These are phyloP conservation scores for Coenonympha arcania DNA, from an alignment of 2,888 invertebrate species.

Conservation along the genomic window DNA sequence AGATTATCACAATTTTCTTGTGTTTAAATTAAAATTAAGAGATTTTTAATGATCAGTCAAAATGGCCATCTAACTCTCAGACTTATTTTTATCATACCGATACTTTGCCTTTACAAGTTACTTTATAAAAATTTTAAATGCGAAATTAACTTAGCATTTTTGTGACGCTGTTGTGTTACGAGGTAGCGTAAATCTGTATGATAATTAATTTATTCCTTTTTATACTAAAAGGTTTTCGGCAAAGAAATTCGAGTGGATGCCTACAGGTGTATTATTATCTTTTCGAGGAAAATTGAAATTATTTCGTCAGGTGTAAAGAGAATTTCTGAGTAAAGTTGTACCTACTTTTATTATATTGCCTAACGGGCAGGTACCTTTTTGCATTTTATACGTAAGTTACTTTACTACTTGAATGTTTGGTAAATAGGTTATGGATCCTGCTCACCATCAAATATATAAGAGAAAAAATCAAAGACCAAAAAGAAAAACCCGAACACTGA, in stretches of 20 bases:
- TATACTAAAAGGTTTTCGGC: background rate
- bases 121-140: constrained; percentile 34
- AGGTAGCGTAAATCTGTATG: constrained; percentile 7
- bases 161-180: constrained; percentile 8
- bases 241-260: background rate
- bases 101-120: constrained; percentile 18
- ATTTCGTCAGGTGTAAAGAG: background rate
- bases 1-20: too few species aligned
- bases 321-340: background rate
- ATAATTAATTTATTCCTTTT: constrained; percentile 8
- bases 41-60: too few species aligned
- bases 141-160: constrained; percentile 23
- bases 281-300: background rate
- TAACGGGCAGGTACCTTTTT: background rate
- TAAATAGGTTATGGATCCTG: too few species aligned
- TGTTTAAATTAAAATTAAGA: background rate
- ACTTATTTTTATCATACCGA: constrained; percentile 26
- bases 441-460: too few species aligned
- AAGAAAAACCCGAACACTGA: too few species aligned
- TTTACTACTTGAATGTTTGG: too few species aligned
- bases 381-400: too few species aligned
- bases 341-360: background rate
- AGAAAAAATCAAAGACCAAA: too few species aligned
- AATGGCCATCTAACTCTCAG: too few species aligned
- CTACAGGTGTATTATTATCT: background rate